Evolutionary conservation across 2,113 vertebrate species (phyloP), one percentile per base, ranked within the genome.

Genomic region (Sander vitreus): DNA sequence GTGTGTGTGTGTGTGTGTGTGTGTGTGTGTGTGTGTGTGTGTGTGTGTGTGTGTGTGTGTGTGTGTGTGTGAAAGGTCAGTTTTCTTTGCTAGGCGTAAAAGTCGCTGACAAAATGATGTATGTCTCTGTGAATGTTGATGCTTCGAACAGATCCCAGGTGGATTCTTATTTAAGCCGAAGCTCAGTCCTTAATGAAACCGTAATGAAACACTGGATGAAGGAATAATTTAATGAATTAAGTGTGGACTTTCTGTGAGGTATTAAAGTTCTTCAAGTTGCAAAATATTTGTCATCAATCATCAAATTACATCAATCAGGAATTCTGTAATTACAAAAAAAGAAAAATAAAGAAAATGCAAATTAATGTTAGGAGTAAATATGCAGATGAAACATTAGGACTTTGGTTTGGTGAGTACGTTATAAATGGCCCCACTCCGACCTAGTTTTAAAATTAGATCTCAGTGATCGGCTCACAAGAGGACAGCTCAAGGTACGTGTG

Each of bases 51-150:
- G 55, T 27, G 55, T 27, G 55, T 27, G 55, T 27, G 55, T 27
- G 55, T 27, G 84, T 75, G 43, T 67, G 25, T 66, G 18, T 69
- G 51, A 91, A 88, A 92, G 89, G 93, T 91, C 90, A 88, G 66
- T 68, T 76, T 80, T 80, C 69, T 78, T 72, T 67, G 47, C n/a
- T 57, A 78, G 69, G 59, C 18, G 23, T 60, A 87, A 81, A 85
- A 91, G 58, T 72, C 2, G 59, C 82, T 76, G 85, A 76, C 83
- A 90, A 78, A 85, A 73, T 82, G 74, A 88, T 45, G 62, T 78
- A 83, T 64, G 58, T 80, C 50, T 73, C 59, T 74, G 39, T 83
- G 58, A 80, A 84, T 69, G 55, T 16, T 78, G 74, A 75, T 66
- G 76, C 64, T 81, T 86, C 81, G 87, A 78, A 87, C 78, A 60